Evolutionary conservation across 2,113 vertebrate genomes (phyloP).

Genomic region (Penelope pileata): DNA sequence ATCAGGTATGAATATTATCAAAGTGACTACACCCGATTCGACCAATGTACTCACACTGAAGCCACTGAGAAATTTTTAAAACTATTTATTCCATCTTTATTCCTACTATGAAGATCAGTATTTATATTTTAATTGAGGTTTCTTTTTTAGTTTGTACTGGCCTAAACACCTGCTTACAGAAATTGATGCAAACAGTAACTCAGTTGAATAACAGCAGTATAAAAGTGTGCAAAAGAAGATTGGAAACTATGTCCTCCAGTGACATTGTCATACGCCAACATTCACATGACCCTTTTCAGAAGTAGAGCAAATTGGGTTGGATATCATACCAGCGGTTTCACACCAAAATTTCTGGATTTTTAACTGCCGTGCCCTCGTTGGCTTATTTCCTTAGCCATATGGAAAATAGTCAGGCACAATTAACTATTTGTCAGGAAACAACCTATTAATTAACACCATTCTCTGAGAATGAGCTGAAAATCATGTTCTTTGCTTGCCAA

Average conservation of each 20-base stretch:
- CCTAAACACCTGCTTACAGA: background rate
- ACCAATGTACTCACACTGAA: background rate
- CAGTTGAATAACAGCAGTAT: background rate
- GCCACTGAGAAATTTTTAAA: background rate
- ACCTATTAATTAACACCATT: slow-evolving; percentile 57
- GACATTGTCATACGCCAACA: background rate
- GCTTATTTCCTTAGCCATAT: background rate
- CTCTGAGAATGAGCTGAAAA: slow-evolving; percentile 9
- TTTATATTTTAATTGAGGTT: background rate
- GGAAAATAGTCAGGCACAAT: slow-evolving; percentile 39
- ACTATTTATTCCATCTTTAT: background rate
- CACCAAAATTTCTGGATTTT: background rate
- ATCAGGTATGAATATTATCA: background rate
- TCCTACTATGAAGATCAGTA: background rate
- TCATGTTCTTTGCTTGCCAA: slow-evolving; percentile 8
- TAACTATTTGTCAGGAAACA: slow-evolving; percentile 60
- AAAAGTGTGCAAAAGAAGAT: background rate
- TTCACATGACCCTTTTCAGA: background rate
- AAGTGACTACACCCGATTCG: background rate
- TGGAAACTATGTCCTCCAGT: background rate
- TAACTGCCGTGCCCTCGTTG: background rate
- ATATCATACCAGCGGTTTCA: background rate
- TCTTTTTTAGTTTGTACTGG: background rate
- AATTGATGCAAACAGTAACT: background rate
- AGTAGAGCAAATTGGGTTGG: background rate